A percentile compares a stretch with the other conserved stretches of the same genome.
Evolutionary conservation across 2,113 vertebrate species (phyloP).

Genomic region (Pelvicachromis taeniatus): DNA sequence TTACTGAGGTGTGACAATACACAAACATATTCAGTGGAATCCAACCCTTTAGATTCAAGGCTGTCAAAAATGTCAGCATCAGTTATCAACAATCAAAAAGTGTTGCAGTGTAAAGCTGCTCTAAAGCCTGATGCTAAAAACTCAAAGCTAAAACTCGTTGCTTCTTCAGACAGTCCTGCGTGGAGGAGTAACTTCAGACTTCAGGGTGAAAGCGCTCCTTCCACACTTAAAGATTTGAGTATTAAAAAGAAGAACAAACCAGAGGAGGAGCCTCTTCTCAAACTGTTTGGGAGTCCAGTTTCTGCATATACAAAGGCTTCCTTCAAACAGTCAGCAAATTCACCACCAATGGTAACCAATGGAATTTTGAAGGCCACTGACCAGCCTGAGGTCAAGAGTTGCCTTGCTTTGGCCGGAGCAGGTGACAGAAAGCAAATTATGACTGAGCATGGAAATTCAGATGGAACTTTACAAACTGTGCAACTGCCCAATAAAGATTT

Average conservation of each 20-base stretch:
- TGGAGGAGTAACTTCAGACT: slow-evolving; percentile 63
- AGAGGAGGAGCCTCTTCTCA: slow-evolving; percentile 47
- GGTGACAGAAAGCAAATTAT: slow-evolving; percentile 11
- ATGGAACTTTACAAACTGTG: neutral
- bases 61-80: slow-evolving; percentile 16
- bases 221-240: slow-evolving; percentile 77
- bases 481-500: slow-evolving; percentile 21
- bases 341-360: slow-evolving; percentile 8
- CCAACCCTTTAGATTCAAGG: slow-evolving; percentile 58
- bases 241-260: slow-evolving; percentile 76
- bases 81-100: slow-evolving; percentile 66
- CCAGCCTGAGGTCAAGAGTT: slow-evolving; percentile 21
- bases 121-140: slow-evolving; percentile 45
- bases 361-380: slow-evolving; percentile 47
- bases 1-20: neutral
- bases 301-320: slow-evolving; percentile 64
- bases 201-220: slow-evolving; percentile 62
- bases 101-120: slow-evolving; percentile 34
- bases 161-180: slow-evolving; percentile 58
- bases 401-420: neutral
- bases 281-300: slow-evolving; percentile 36
- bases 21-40: slow-evolving; percentile 26
- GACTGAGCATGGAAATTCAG: neutral
- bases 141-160: slow-evolving; percentile 53
- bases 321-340: slow-evolving; percentile 63